Evolutionary conservation across 2,113 vertebrate species (phyloP).

Genomic region (Monarcha castaneiventris): DNA sequence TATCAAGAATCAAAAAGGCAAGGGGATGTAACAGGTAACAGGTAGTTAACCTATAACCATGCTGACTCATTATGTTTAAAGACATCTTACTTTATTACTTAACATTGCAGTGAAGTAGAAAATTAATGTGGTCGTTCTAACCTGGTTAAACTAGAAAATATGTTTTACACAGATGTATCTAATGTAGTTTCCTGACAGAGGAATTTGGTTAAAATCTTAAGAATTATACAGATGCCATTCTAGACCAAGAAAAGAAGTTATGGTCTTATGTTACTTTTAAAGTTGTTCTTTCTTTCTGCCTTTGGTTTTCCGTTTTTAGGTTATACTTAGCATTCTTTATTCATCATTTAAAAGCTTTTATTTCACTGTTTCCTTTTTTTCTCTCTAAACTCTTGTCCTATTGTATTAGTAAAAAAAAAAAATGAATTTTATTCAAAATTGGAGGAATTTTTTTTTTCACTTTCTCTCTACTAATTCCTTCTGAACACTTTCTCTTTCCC

Average conservation of each 20-base stretch:
- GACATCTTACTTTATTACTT: conserved; percentile 69
- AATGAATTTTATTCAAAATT: conserved; percentile 16
- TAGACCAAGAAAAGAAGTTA: not conserved
- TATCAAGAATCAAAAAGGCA: conserved; percentile 5
- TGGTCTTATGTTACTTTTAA: conserved; percentile 15
- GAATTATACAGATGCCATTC: conserved; percentile 32
- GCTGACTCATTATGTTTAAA: conserved; percentile 68
- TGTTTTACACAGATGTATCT: conserved; percentile 61
- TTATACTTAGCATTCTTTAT: conserved; percentile 4
- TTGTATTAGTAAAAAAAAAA: not conserved
- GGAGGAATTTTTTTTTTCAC: not conserved
- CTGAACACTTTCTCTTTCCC: not conserved
- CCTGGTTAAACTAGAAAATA: conserved; percentile 65
- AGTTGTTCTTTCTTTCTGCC: conserved; percentile 23
- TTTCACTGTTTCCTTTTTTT: conserved; percentile 22
- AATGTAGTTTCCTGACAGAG: conserved; percentile 57
- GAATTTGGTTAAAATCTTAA: conserved; percentile 37
- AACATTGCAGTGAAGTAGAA: conserved; percentile 75
- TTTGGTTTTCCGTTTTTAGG: conserved; percentile 54
- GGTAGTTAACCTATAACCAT: conserved; percentile 62
- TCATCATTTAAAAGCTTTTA: conserved; percentile 49
- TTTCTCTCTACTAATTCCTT: conserved; percentile 23
- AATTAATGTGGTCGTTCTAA: conserved; percentile 70
- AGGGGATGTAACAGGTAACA: conserved; percentile 29
- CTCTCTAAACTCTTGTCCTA: not conserved